Evolutionary conservation across 2,888 invertebrate genomes (phyloP), one percentile per base, ranked within the genome.

Genomic region (Dynastes hyllus): DNA sequence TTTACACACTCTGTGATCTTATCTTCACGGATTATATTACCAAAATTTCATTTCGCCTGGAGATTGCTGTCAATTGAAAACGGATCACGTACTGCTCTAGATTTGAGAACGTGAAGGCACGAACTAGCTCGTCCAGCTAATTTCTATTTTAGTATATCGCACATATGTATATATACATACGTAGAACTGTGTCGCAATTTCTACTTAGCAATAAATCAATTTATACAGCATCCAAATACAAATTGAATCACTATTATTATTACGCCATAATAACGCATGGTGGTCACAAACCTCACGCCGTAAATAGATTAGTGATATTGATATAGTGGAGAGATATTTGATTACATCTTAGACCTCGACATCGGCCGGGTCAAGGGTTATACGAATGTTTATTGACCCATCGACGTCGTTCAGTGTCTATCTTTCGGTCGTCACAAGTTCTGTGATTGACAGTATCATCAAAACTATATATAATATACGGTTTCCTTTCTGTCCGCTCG

Each of bases 281-380:
- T 58, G 45, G 73, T 73, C 58, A 32, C 27, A 73, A 73, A 73
- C 73, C 73, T 73, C 67, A 2, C 45, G 32, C 27, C 51, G 73
- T 78, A 71, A 78, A 70, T 78, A 78, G 71, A 78, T 78, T 78
- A 73, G 51, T 73, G 78, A 78, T 78, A 78, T 78, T 78, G 78
- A 78, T 78, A 78, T 53, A 61, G 65, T 45, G 51, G n/a, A 50
- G 65, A 32, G 65, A 78, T 61, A 78, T 73, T 78, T 55, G 78
- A 78, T 78, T 71, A 78, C 65, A 73, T 61, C 73, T 58, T 4
- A 51, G 78, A 78, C 73, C 73, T 65, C 71, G 78, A 51, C 78
- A 70, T 27, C 78, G 65, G 9, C 32, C 71, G 9, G 71, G 73
- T 78, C 78, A 78, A 65, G 78, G 65, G 78, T 63, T 71, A 78